Conservation (phyloP, 2,888 invertebrate genomes). For the Amphipyra tragopoginis region DNA sequence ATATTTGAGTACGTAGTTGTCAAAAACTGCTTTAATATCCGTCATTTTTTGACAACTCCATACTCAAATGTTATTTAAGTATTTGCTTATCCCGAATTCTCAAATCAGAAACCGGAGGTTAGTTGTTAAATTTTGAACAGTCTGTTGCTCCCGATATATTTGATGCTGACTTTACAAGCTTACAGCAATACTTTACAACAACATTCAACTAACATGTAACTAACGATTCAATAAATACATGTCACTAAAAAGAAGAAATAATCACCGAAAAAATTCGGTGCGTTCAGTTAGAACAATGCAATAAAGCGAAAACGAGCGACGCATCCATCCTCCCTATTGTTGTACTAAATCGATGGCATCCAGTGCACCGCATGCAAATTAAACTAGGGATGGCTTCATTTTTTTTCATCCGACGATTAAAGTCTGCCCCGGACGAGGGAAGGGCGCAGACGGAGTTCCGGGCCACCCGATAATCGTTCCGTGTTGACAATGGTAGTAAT, state of each 20-base stretch:
- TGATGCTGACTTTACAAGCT: no score
- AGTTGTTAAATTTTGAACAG: no score
- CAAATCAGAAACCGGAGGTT: no score
- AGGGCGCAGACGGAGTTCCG: conserved; percentile 60
- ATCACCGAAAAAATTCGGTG: conserved; percentile 42
- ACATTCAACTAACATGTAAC: no score
- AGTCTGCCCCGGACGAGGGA: conserved; percentile 56
- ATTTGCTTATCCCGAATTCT: no score
- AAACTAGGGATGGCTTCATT: conserved; percentile 66
- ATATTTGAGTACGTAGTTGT: no score
- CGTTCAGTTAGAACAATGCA: conserved; percentile 45
- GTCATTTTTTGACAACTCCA: no score
- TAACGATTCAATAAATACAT: conserved; percentile 20
- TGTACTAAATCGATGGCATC: conserved; percentile 67
- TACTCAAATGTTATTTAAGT: no score
- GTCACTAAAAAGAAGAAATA: conserved; percentile 34
- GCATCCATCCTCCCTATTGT: conserved; percentile 65
- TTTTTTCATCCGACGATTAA: conserved; percentile 68
- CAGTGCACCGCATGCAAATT: conserved; percentile 72
- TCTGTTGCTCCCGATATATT: no score
- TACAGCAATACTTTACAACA: no score
- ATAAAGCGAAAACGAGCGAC: conserved; percentile 52
- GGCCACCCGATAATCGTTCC: conserved; percentile 67
- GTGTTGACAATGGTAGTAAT: conserved; percentile 75
- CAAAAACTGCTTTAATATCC: no score